Percentiles rank a stretch among this genome's conserved stretches.
These are phyloP conservation scores for Perdix hodgsoniae DNA, from an alignment of 2,797 vertebrate genomes.

Conservation along the genomic window DNA sequence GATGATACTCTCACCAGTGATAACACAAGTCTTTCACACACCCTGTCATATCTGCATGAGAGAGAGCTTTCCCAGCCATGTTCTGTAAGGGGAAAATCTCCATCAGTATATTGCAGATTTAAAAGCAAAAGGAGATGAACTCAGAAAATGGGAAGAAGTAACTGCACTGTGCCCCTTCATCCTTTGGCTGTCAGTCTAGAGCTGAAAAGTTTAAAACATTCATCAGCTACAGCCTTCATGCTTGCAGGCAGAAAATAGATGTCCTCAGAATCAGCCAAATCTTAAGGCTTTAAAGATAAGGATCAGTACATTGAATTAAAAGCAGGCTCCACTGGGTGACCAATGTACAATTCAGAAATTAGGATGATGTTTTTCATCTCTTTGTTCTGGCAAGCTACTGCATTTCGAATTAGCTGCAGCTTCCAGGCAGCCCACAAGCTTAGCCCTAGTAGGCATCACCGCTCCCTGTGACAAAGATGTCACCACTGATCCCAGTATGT, in stretches of 20 bases:
- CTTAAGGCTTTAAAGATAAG: constrained; percentile 38
- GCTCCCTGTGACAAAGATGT: constrained; percentile 20
- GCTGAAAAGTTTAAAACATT: constrained; percentile 8
- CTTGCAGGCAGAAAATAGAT: constrained; percentile 35
- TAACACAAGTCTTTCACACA: background rate
- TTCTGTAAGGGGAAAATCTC: background rate
- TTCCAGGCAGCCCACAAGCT: constrained; percentile 1
- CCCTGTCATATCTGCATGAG: background rate
- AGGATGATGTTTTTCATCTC: background rate
- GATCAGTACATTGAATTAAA: background rate
- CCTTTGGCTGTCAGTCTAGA: background rate
- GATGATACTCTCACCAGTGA: background rate
- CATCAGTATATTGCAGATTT: background rate
- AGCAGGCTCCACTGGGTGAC: background rate
- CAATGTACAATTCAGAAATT: constrained; percentile 19
- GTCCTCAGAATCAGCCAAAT: background rate
- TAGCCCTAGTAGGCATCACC: background rate
- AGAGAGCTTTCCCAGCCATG: background rate
- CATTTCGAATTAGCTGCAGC: constrained; percentile 1
- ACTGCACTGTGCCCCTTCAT: background rate
- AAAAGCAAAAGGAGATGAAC: background rate
- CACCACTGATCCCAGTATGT: background rate
- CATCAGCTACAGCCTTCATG: background rate
- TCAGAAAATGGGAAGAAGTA: background rate
- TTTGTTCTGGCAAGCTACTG: background rate